Evolutionary conservation across 2,797 vertebrate species (phyloP).

Genomic region (Sitta carolinensis): DNA sequence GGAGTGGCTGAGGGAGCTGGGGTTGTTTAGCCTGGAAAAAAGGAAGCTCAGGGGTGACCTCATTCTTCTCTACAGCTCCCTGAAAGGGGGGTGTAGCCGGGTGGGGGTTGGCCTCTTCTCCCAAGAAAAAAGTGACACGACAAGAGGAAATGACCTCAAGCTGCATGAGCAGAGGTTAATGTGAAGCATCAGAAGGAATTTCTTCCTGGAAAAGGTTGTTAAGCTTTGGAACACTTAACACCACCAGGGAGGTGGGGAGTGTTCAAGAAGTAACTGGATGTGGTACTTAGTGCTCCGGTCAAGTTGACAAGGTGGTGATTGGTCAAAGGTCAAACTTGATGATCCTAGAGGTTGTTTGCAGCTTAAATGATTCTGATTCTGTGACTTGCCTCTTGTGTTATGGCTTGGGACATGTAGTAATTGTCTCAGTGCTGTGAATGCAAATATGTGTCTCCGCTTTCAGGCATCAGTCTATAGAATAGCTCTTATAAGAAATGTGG

Average conservation of each 20-base stretch:
- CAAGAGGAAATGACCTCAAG: neutral
- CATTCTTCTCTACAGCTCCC: neutral
- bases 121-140: too few relatives aligned
- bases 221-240: accelerated
- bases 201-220: neutral
- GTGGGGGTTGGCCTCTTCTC: neutral
- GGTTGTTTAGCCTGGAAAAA: neutral
- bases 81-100: neutral
- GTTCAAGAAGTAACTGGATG: neutral
- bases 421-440: neutral
- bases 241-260: neutral
- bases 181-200: neutral
- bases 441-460: neutral
- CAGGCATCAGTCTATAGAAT: neutral
- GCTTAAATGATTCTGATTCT: neutral
- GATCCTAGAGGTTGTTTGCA: neutral
- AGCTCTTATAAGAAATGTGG: neutral
- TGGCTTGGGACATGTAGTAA: neutral
- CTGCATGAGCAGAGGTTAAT: neutral
- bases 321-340: neutral
- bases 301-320: neutral
- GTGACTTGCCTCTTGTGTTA: neutral
- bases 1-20: neutral
- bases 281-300: neutral
- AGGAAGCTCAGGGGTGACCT: neutral